phyloP scores from a whole-genome alignment of 2,888 invertebrate species.

The Drosophila meridionalis region DNA sequence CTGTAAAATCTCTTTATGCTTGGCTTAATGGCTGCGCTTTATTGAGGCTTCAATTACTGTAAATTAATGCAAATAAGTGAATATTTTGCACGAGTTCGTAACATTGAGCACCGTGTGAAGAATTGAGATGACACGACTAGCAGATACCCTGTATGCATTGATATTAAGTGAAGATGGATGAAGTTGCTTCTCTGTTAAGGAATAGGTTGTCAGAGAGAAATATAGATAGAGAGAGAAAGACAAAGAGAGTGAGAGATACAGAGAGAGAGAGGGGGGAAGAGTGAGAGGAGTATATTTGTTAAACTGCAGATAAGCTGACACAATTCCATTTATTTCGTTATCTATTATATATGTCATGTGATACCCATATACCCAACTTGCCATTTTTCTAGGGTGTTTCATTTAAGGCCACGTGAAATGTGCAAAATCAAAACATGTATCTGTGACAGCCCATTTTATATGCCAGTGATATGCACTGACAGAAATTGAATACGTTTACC shows the following conservation, averaged over 20 bases:
- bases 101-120: background rate
- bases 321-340: too few relatives aligned
- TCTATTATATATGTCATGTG: background rate
- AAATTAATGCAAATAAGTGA: conserved; percentile 17
- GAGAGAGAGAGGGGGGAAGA: background rate
- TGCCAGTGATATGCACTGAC: conserved; percentile 56
- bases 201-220: too few relatives aligned
- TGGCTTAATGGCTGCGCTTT: conserved; percentile 6
- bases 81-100: background rate
- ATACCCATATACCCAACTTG: background rate
- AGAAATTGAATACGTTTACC: conserved; percentile 52
- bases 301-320: too few relatives aligned
- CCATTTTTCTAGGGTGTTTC: conserved; percentile 6
- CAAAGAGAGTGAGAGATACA: background rate
- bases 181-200: background rate
- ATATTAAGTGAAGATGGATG: background rate
- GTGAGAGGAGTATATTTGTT: too few relatives aligned
- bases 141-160: background rate
- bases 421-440: conserved; percentile 47
- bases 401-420: conserved; percentile 29
- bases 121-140: background rate
- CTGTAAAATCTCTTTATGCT: background rate
- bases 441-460: conserved; percentile 28
- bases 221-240: background rate
- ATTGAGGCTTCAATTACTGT: conserved; percentile 7